phyloP scores from a whole-genome alignment of 53 echinoderm and acorn worm species.

The Mesocentrotus franciscanus region DNA sequence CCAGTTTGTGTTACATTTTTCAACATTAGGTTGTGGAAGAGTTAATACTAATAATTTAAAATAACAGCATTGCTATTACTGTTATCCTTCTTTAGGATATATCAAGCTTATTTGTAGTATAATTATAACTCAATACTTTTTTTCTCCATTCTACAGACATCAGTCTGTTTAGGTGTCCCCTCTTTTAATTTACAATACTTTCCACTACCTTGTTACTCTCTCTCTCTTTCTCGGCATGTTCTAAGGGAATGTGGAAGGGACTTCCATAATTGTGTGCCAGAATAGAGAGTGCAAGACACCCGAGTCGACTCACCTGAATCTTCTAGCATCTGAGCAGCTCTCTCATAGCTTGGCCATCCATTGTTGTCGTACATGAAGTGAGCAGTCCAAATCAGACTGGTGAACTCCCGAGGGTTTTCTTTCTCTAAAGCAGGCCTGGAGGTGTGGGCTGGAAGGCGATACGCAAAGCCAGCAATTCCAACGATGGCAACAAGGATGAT shows the following conservation, averaged over 20 bases:
- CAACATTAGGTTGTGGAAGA: no score
- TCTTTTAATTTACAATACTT: no score
- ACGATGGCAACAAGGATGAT: slow-evolving; percentile 61
- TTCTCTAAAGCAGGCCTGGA: slow-evolving; percentile 15
- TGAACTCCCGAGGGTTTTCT: slow-evolving; percentile 76
- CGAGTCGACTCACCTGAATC: slow-evolving; percentile 75
- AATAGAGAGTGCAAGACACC: not conserved
- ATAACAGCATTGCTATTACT: no score
- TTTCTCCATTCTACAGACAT: no score
- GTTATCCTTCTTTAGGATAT: no score
- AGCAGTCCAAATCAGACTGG: slow-evolving; percentile 80
- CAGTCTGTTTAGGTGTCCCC: no score
- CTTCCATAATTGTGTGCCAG: not conserved
- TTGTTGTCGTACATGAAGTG: slow-evolving; percentile 94
- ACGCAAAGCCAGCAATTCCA: slow-evolving; percentile 67
- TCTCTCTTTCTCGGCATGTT: not conserved
- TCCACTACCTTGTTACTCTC: no score
- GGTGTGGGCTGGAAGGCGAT: slow-evolving; percentile 29
- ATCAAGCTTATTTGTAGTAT: no score
- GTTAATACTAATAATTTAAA: no score
- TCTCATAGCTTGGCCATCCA: slow-evolving; percentile 92
- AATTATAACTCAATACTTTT: no score
- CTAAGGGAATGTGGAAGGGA: not conserved
- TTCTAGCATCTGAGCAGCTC: slow-evolving; percentile 81
- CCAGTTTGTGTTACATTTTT: no score